Percentiles rank a stretch among this genome's conserved stretches.
phyloP scores from a whole-genome alignment of 2,113 vertebrate species.

The Pipra filicauda region DNA sequence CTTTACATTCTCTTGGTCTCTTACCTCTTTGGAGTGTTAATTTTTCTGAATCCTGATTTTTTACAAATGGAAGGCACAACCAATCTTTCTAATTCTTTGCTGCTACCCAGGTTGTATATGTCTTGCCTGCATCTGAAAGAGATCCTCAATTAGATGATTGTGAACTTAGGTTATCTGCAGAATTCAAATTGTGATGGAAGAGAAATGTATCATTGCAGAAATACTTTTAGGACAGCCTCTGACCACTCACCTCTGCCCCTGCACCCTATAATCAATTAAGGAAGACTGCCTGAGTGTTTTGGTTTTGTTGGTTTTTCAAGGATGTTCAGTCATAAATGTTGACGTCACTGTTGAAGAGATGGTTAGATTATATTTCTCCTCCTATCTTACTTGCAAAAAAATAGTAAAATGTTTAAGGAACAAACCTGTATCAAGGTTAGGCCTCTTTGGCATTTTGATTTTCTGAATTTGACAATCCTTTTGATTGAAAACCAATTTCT shows the following conservation, averaged over 20 bases:
- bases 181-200: neutral
- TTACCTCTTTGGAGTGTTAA: neutral
- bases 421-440: neutral
- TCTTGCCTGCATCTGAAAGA: neutral
- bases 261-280: neutral
- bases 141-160: neutral
- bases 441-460: neutral
- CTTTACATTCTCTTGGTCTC: neutral
- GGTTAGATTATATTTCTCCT: neutral
- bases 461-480: neutral
- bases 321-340: neutral
- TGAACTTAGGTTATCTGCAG: neutral
- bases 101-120: neutral
- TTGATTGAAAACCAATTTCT: neutral
- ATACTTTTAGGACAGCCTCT: neutral
- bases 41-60: neutral
- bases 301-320: neutral
- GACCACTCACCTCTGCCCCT: rapidly evolving
- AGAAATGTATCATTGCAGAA: neutral
- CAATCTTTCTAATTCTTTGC: neutral
- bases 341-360: neutral
- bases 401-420: neutral
- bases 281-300: neutral
- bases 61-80: neutral
- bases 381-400: neutral